These are phyloP conservation scores for Canis aureus DNA, from an alignment of 2,113 vertebrate genomes.

Conservation along the genomic window DNA sequence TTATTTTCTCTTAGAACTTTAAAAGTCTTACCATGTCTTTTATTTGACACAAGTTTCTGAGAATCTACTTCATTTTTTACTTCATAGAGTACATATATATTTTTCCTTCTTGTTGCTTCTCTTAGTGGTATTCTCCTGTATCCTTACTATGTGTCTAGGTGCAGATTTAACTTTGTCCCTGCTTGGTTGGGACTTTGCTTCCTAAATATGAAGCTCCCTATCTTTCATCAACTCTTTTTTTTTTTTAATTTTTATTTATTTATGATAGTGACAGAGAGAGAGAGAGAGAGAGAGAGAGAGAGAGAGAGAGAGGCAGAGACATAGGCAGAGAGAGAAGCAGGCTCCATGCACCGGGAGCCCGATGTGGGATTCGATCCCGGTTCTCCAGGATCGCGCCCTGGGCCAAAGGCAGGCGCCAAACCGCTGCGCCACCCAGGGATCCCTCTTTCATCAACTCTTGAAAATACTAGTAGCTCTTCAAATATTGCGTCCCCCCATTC, in stretches of 20 bases:
- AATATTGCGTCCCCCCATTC: background rate
- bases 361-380: no score
- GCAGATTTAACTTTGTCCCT: background rate
- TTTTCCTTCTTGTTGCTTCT: background rate
- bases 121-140: background rate
- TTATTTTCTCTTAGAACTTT: slow-evolving; percentile 4
- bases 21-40: background rate
- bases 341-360: no score
- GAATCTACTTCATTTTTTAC: background rate
- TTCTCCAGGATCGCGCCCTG: no score
- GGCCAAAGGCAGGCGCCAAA: no score
- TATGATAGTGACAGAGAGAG: no score
- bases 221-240: background rate
- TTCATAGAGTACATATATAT: background rate
- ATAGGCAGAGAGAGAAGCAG: no score
- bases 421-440: no score
- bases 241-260: no score
- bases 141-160: background rate
- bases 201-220: background rate
- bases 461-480: background rate
- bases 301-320: no score
- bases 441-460: background rate
- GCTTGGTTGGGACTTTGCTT: background rate
- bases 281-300: no score
- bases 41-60: background rate